Percentiles rank a stretch among this genome's conserved stretches.
Conservation (phyloP, 2,888 invertebrate species). For the Psococerastis gibbosa region DNA sequence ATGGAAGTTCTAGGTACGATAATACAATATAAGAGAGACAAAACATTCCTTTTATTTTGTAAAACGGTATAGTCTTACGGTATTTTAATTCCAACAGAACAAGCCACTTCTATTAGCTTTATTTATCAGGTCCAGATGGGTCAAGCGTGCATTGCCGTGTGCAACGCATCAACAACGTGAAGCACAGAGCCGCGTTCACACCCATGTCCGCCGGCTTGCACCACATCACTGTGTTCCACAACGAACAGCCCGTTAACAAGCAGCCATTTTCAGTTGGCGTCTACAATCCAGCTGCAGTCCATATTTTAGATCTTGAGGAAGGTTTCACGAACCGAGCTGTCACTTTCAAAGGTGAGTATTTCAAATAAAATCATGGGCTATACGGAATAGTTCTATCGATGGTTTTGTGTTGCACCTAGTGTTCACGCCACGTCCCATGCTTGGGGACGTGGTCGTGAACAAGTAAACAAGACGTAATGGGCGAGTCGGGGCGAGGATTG, state of each 20-base stretch:
- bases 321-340: conserved; percentile 65
- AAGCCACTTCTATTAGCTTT: no score
- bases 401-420: no score
- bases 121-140: conserved; percentile 32
- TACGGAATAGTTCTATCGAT: no score
- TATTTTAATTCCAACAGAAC: no score
- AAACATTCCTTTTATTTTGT: not conserved
- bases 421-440: no score
- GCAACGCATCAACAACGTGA: conserved; percentile 51
- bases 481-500: no score
- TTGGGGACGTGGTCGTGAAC: no score
- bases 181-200: conserved; percentile 49
- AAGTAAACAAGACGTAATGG: no score
- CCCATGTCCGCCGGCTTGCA: conserved; percentile 58
- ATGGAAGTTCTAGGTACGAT: conserved; percentile 30
- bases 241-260: conserved; percentile 38
- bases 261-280: conserved; percentile 52
- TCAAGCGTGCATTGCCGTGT: conserved; percentile 31
- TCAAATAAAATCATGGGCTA: not conserved
- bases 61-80: no score
- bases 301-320: conserved; percentile 53
- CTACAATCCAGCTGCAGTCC: conserved; percentile 54
- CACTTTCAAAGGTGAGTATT: conserved; percentile 42
- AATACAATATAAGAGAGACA: not conserved
- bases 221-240: conserved; percentile 43